Base-by-base conservation (phyloP, 2,113 vertebrate species). In the Hippocampus zosterae region DNA sequence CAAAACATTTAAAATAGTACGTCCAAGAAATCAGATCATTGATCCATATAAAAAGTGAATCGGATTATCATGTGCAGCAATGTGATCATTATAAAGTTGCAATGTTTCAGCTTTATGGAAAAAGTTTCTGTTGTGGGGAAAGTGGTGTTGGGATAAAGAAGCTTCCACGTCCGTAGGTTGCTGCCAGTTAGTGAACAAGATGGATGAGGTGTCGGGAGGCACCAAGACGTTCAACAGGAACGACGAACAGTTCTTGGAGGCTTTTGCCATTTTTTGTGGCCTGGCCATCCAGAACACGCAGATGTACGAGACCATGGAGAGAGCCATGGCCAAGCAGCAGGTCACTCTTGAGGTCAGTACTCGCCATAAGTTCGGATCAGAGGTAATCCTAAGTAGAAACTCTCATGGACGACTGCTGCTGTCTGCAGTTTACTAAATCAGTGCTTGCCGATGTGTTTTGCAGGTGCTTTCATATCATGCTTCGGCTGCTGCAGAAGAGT, bases 261-360 rank as follows among this genome's bases (percentile, higher is more conserved):
- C 97, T 0, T 98, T 99, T 7, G 96, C 95, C 75, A 95, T 99
- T 87, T 99, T 98, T 82, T 98, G 97, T 48, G 97, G 97, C 40
- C 90, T 99, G 50, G 97, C 95, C 41, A 98, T 99, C 78, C 97
- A 97, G 91, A 99, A 99, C 82, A 98, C 97, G 0, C 97, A 98
- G 92, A 99, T 98, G 97, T 99, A 98, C 0, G 97, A 99, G 78
- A 93, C 94, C 0, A 96, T 99, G 85, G 96, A 98, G 83, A 89
- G 95, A 83, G 96, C 95, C 78, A 98, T 98, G 96, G 97, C 96
- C 77, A 98, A 99, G 83, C 97, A 99, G 72, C 95, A 97, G 85
- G 96, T 99, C 84, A 98, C 97, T 0, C 87, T 99, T 73, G 97
- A 99, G 97, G 97, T 98, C 79, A 92, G 95, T 2, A 9, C 13